Base-by-base conservation (phyloP, 92 coral and sea anemone genomes). In the Meandrina meandrites region DNA sequence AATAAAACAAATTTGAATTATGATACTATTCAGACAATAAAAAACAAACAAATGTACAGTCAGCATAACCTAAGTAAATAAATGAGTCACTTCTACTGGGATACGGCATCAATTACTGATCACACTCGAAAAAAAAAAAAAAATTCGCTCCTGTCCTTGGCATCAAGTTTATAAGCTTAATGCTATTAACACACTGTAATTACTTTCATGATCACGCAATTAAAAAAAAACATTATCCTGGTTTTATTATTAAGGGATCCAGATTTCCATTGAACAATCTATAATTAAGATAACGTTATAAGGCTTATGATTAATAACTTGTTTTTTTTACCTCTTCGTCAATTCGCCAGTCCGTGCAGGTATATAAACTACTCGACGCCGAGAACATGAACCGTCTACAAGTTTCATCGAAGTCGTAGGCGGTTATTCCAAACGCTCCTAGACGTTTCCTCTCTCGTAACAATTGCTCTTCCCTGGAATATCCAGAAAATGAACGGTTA, bases 361-460 rank as follows among this genome's bases (percentile, higher is more conserved):
- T 95, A 70, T 95, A 96, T 81, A 95, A 85, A 80, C 98, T 94
- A 84, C 94, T 95, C 19, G 97, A 93, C 0, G 98, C 95, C 0
- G 98, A 90, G 90, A 97, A 97, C 64, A 97, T 84, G 68, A 97
- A 95, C 62, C 96, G 91, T 21, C 96, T 90, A 28, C 92, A 94
- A 42, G 89, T 88, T 60, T 91, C 93, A 86, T 96, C 94, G 71
- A 90, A 97, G 77, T 97, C 99, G 80, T 97, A 97, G 10, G 98
- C 91, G 15, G 99, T 97, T 53, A 97, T 95, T 13, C 99, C 99
- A 95, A 95, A 95, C 66, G 98, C 91, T 1, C 99, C 99, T 31
- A 97, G 81, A 28, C 99, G 87, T 66, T 97, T 97, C 79, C 99
- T 87, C 80, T 97, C 99, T 45, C 99, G 87, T 22, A 97, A 79